phyloP scores from a whole-genome alignment of 37 sponge, comb jelly and placozoan genomes.

The Cladorhizidae sp. region DNA sequence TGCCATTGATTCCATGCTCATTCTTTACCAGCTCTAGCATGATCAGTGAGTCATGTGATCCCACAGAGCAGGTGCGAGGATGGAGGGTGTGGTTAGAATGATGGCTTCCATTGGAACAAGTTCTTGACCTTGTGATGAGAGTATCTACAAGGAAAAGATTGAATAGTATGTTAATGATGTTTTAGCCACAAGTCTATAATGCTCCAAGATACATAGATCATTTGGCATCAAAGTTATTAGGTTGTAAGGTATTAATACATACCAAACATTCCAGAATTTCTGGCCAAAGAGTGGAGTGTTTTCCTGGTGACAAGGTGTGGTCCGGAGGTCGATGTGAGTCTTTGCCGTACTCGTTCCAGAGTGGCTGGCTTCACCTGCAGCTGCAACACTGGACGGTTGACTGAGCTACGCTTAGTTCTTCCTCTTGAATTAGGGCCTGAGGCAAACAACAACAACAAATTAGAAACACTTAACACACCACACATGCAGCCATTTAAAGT shows the following conservation, averaged over 20 bases:
- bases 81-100: neutral
- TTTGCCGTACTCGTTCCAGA: conserved; percentile 5
- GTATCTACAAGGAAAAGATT: neutral
- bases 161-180: neutral
- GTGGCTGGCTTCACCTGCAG: conserved; percentile 44
- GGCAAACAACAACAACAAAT: too few species aligned
- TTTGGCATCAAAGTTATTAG: too few species aligned
- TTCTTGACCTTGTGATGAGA: neutral
- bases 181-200: too few species aligned
- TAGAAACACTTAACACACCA: too few species aligned
- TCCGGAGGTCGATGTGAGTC: neutral
- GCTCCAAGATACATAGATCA: too few species aligned
- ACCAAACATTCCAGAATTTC: conserved; percentile 23
- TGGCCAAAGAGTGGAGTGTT: neutral
- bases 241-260: neutral
- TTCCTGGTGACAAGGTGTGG: conserved; percentile 2
- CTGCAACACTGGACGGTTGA: conserved; percentile 49
- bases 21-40: conserved; percentile 30
- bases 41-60: conserved; percentile 31
- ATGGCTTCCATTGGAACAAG: neutral
- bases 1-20: neutral
- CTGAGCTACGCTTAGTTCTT: conserved; percentile 17
- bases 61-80: neutral
- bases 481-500: too few species aligned
- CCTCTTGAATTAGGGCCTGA: too few species aligned